A percentile compares a stretch with the other conserved stretches of the same genome.
These are phyloP conservation scores for Telmatochromis sp. DNA, from an alignment of 2,113 vertebrate species.

Conservation along the genomic window DNA sequence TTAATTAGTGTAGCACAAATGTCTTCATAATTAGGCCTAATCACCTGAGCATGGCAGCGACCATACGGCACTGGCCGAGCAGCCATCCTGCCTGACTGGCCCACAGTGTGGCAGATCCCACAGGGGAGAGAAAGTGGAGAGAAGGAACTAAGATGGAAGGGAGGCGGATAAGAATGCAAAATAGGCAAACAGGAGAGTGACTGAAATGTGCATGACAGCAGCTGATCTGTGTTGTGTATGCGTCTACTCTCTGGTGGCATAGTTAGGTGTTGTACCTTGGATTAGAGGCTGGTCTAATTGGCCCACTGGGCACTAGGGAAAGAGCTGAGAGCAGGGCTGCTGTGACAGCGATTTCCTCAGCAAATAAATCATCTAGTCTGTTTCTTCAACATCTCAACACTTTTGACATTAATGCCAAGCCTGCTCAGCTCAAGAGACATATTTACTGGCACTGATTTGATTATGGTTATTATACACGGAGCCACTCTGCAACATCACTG, in stretches of 20 bases:
- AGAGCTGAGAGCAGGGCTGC: slow-evolving; percentile 30
- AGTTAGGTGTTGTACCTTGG: slow-evolving; percentile 54
- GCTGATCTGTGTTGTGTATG: slow-evolving; percentile 15
- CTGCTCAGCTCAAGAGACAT: slow-evolving; percentile 6
- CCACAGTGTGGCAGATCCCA: background rate
- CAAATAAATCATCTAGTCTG: slow-evolving; percentile 61
- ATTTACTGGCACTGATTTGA: slow-evolving; percentile 43
- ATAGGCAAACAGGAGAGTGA: background rate
- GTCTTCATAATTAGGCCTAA: slow-evolving; percentile 82
- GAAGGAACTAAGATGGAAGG: background rate
- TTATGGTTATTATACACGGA: slow-evolving; percentile 38
- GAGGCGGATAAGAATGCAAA: slow-evolving; percentile 19
- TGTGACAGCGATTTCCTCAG: slow-evolving; percentile 56
- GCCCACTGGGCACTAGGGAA: slow-evolving; percentile 56
- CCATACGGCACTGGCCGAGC: slow-evolving; percentile 58
- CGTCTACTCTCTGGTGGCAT: slow-evolving; percentile 49
- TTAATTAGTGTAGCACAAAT: slow-evolving; percentile 84
- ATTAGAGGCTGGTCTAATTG: slow-evolving; percentile 69
- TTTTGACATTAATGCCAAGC: slow-evolving; percentile 12
- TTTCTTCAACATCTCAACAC: slow-evolving; percentile 28
- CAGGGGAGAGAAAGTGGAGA: background rate
- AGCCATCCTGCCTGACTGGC: slow-evolving; percentile 19
- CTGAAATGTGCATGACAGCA: slow-evolving; percentile 41
- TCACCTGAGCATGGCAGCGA: slow-evolving; percentile 72
- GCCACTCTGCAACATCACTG: background rate